phyloP scores from a whole-genome alignment of 2,888 invertebrate genomes.

The Andrena minutula region DNA sequence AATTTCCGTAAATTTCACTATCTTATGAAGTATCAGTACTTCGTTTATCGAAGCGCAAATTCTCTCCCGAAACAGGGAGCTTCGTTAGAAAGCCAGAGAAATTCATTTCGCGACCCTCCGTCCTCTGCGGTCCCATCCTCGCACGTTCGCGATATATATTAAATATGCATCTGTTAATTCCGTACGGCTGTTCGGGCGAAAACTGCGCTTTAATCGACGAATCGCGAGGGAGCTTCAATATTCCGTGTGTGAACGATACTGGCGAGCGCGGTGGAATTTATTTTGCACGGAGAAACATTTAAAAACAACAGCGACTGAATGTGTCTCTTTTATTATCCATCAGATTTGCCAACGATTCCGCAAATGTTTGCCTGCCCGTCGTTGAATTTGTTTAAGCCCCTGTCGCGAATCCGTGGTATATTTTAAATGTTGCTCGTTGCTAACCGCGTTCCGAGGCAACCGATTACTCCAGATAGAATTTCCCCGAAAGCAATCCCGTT shows the following conservation, averaged over 20 bases:
- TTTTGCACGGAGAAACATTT: neutral
- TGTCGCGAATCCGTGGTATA: neutral
- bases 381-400: neutral
- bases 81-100: neutral
- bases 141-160: conserved; percentile 15
- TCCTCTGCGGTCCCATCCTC: neutral
- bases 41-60: conserved; percentile 17
- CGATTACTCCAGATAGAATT: conserved; percentile 1
- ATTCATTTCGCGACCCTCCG: neutral
- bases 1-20: neutral
- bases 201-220: neutral
- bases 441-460: neutral
- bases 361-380: neutral
- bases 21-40: neutral
- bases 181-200: neutral
- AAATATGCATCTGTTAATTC: conserved; percentile 25
- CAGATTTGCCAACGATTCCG: neutral
- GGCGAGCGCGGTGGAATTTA: neutral
- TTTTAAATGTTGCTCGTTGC: neutral
- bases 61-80: neutral
- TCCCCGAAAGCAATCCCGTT: conserved; percentile 43
- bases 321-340: neutral
- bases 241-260: neutral
- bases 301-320: neutral
- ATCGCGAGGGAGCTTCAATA: neutral